Base-by-base conservation (phyloP, 2,797 vertebrate species). In the Pelobates cultripes region DNA sequence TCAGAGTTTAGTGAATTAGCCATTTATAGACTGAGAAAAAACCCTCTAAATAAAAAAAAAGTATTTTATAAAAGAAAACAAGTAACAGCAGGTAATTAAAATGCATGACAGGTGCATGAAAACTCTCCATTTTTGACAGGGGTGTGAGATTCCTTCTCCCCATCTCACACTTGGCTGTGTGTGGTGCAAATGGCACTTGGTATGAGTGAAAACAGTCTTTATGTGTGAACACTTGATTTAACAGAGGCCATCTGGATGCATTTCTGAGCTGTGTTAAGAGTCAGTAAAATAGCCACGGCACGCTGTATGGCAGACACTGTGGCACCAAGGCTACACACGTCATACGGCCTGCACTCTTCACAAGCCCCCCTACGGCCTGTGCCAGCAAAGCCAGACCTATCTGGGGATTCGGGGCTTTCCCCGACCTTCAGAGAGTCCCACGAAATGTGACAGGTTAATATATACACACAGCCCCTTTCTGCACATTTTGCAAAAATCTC, bases 171-270 rank as follows among this genome's bases (percentile, higher is more conserved):
- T 66, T 43, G 51, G 51, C 77, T 79, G 82, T 84, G 82, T 75
- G 77, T 84, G 82, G 77, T 79, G 73, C 60, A 79, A 79, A 83
- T 79, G 71, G 81, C 81, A 84, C 82, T 84, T 84, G 82, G 76
- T 84, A 71, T 75, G 73, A 73, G 72, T 75, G 43, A 75, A 84
- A 84, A 84, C 82, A 84, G 79, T 79, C 77, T 75, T 84, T 75
- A 79, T 75, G 82, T 79, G 82, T 79, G 82, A 84, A 84, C 82
- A 72, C 77, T 83, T 83, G 81, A 83, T 78, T 83, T 83, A 77
- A 83, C 76, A 75, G 75, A 79, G 67, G 77, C 79, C 82, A 84
- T 77, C 82, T 84, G 82, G 82, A 47, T 45, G 73, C 77, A 79
- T 84, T 84, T 79, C 66, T 79, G 44, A 79, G 77, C 82, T 74